phyloP scores from a whole-genome alignment of 2,113 vertebrate species.

The Phalacrocorax aristotelis region DNA sequence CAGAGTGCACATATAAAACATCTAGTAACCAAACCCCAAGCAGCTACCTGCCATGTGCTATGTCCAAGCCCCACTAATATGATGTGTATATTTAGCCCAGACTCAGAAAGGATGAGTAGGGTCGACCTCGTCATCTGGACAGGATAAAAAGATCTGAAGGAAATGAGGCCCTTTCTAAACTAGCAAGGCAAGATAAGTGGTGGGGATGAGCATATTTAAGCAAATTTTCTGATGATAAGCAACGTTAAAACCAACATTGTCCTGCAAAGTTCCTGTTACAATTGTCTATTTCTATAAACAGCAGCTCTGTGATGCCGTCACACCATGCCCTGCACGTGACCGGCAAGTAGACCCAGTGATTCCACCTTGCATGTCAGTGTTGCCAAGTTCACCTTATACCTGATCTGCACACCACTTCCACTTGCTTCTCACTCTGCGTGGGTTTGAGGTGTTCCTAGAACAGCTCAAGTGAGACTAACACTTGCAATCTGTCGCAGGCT shows the following conservation, averaged over 20 bases:
- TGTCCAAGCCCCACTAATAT: not conserved
- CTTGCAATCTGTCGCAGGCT: not conserved
- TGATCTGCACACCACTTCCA: not conserved
- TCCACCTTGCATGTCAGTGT: not conserved
- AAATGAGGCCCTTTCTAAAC: not conserved
- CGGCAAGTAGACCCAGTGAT: not conserved
- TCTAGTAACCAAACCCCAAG: not conserved
- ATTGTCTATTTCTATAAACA: not conserved
- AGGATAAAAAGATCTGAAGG: not conserved
- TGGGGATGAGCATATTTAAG: not conserved
- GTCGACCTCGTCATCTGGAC: not conserved
- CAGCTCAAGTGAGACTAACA: not conserved
- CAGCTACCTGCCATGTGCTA: not conserved
- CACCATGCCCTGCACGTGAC: not conserved
- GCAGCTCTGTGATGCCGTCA: not conserved
- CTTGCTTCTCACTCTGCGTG: rapidly evolving
- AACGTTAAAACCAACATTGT: not conserved
- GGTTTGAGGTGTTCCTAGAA: not conserved
- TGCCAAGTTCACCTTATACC: not conserved
- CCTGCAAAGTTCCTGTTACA: not conserved
- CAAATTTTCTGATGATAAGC: not conserved
- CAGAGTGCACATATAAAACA: not conserved
- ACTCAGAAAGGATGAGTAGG: not conserved
- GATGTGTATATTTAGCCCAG: not conserved
- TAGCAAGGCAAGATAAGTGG: not conserved